phyloP scores from a whole-genome alignment of 1,140 invertebrate genomes.

The Ladona fulva region DNA sequence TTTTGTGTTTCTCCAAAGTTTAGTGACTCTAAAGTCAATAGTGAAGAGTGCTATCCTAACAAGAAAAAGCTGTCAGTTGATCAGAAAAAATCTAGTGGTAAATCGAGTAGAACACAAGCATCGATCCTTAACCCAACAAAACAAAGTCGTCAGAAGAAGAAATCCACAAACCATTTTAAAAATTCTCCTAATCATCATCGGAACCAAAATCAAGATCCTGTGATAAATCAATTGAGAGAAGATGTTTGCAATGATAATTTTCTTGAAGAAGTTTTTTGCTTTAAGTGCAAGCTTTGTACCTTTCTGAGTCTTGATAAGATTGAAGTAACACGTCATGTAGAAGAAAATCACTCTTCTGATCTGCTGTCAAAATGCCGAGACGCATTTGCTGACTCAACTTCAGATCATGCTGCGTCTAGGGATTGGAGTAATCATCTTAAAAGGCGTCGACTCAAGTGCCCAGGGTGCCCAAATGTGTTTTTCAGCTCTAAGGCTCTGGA shows the following conservation, averaged over 20 bases:
- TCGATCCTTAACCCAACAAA: neutral
- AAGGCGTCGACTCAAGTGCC: slow-evolving; percentile 28
- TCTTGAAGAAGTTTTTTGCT: slow-evolving; percentile 31
- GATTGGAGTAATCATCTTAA: neutral
- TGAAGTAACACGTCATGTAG: slow-evolving; percentile 28
- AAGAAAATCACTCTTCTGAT: slow-evolving; percentile 23
- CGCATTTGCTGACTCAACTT: neutral
- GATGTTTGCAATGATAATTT: neutral
- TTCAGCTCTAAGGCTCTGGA: slow-evolving; percentile 35
- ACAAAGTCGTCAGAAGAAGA: neutral
- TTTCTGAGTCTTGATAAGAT: slow-evolving; percentile 27
- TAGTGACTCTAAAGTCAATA: neutral
- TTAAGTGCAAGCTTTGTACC: slow-evolving; percentile 32
- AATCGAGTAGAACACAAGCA: neutral
- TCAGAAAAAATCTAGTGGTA: neutral
- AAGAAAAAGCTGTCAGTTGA: neutral
- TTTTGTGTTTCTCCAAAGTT: neutral
- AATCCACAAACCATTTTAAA: neutral
- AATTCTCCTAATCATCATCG: neutral
- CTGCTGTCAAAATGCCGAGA: neutral
- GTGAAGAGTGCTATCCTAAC: neutral
- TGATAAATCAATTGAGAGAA: neutral
- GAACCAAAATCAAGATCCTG: neutral
- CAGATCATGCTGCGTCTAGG: neutral
- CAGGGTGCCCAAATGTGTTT: slow-evolving; percentile 41